Percentiles rank a stretch among this genome's conserved stretches.
Evolutionary conservation across 2,888 invertebrate genomes (phyloP).

Genomic region (Ligdia adustata): DNA sequence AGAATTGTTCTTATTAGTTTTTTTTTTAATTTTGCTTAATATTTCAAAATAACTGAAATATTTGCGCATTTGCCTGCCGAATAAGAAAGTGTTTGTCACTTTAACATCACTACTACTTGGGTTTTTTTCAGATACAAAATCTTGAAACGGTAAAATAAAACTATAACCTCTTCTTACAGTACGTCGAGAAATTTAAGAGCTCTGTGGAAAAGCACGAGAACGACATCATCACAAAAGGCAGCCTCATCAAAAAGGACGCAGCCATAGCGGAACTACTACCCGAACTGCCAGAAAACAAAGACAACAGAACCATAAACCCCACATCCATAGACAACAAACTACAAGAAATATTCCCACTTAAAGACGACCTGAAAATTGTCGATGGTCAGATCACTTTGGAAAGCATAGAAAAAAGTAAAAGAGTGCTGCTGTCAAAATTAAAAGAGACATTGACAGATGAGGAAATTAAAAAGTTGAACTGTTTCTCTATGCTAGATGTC

Average conservation of each 20-base stretch:
- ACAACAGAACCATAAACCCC: slow-evolving; percentile 29
- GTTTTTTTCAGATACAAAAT: too few species aligned
- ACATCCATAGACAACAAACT: slow-evolving; percentile 29
- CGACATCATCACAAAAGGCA: slow-evolving; percentile 55
- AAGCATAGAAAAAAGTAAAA: slow-evolving; percentile 69
- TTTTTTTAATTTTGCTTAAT: too few species aligned
- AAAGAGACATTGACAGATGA: slow-evolving; percentile 49
- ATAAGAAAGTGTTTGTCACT: too few species aligned
- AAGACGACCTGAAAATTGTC: slow-evolving; percentile 40
- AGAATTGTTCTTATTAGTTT: too few species aligned
- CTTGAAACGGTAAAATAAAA: too few species aligned
- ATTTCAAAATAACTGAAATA: too few species aligned
- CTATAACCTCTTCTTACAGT: too few species aligned
- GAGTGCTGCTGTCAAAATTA: slow-evolving; percentile 54
- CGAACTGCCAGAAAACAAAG: slow-evolving; percentile 56
- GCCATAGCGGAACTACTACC: slow-evolving; percentile 58
- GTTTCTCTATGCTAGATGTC: slow-evolving; percentile 78
- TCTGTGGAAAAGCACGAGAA: slow-evolving; percentile 60
- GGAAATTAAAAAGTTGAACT: slow-evolving; percentile 61
- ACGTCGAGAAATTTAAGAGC: slow-evolving; percentile 60
- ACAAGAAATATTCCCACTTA: slow-evolving; percentile 63
- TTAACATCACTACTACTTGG: too few species aligned
- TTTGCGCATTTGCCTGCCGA: too few species aligned
- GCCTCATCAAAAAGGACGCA: slow-evolving; percentile 52
- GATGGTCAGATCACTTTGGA: slow-evolving; percentile 62